phyloP scores from a whole-genome alignment of 2,888 invertebrate species.

The Ommatoiulus sabulosus region DNA sequence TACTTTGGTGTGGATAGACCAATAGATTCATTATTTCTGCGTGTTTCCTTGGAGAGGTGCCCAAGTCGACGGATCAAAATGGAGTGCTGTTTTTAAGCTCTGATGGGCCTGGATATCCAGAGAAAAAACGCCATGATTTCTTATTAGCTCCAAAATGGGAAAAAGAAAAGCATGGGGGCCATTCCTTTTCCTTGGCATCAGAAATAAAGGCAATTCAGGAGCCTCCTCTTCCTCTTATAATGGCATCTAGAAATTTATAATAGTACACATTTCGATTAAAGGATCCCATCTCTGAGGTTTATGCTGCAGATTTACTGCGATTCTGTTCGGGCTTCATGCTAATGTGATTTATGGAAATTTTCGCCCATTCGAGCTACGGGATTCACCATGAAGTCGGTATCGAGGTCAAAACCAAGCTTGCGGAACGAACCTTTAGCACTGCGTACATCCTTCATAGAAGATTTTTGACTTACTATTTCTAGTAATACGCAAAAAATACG shows the following conservation, averaged over 20 bases:
- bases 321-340: neutral
- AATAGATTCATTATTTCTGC: slow-evolving; percentile 37
- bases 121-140: neutral
- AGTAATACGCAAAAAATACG: no score
- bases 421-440: no score
- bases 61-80: slow-evolving; percentile 36
- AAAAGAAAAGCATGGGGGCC: neutral
- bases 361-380: neutral
- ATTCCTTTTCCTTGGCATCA: neutral
- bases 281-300: neutral
- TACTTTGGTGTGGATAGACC: slow-evolving; percentile 31
- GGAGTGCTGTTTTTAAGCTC: slow-evolving; percentile 43
- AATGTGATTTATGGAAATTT: neutral
- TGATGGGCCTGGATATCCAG: slow-evolving; percentile 43
- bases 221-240: neutral
- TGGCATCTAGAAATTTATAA: neutral
- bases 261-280: slow-evolving; percentile 10
- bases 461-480: no score
- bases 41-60: slow-evolving; percentile 43
- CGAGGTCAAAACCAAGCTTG: no score
- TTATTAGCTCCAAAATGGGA: slow-evolving; percentile 32
- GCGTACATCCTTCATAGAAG: no score
- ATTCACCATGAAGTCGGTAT: neutral
- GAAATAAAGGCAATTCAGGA: neutral
- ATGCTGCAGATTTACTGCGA: neutral